Evolutionary conservation across 2,888 invertebrate genomes (phyloP).

Genomic region (Mesorhabditis belari): DNA sequence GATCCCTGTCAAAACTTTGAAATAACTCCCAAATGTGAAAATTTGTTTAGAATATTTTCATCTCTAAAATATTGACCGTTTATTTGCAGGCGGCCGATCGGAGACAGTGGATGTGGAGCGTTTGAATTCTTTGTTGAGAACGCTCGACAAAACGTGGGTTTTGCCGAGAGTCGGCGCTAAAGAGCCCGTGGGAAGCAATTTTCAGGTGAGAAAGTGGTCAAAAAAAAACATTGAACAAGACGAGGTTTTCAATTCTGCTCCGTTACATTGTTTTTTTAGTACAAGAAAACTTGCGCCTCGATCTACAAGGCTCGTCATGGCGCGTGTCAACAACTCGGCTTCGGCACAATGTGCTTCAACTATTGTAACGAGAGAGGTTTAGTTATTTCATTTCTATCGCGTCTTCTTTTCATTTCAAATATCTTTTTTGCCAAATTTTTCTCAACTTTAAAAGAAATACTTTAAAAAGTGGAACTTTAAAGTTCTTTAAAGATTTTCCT

Average conservation of each 20-base stretch:
- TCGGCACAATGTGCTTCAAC: conserved; percentile 52
- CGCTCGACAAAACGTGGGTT: conserved; percentile 48
- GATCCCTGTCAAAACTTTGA: neutral
- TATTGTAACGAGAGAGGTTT: conserved; percentile 46
- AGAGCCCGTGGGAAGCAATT: conserved; percentile 49
- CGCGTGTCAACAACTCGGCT: conserved; percentile 48
- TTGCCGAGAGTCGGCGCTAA: conserved; percentile 39
- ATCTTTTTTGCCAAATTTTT: neutral
- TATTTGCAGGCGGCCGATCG: conserved; percentile 12
- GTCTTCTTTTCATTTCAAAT: neutral
- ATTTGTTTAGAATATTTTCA: too few species aligned
- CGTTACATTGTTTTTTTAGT: conserved; percentile 21
- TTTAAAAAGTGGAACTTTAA: too few species aligned
- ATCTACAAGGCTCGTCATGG: conserved; percentile 50
- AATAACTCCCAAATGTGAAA: too few species aligned
- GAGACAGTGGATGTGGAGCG: conserved; percentile 40
- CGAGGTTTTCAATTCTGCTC: neutral
- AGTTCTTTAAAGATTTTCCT: too few species aligned
- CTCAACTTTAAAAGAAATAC: too few species aligned
- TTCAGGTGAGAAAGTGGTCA: conserved; percentile 26
- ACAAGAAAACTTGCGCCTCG: conserved; percentile 51
- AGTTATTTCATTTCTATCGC: neutral
- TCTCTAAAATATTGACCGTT: too few species aligned
- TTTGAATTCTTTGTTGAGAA: conserved; percentile 36
- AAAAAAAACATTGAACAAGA: neutral